Conservation (phyloP, 2,888 invertebrate species). For the Muschampia plurimacula region DNA sequence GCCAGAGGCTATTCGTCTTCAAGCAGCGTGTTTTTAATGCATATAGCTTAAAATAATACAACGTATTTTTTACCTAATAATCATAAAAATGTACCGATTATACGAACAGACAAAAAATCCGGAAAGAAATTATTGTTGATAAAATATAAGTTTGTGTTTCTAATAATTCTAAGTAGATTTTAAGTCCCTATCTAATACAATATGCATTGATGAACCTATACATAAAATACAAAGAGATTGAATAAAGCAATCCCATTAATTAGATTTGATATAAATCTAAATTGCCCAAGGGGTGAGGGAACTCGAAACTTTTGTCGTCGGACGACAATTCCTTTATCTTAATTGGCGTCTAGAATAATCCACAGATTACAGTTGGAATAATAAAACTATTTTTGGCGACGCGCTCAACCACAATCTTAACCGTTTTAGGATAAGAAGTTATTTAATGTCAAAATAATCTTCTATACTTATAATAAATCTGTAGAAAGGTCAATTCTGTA, state of each 20-base stretch:
- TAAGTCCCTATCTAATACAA: neutral
- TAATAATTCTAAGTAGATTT: no score
- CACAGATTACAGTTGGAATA: slow-evolving; percentile 2
- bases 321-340: slow-evolving; percentile 17
- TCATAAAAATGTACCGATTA: no score
- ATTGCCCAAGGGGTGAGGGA: slow-evolving; percentile 20
- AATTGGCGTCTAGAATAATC: slow-evolving; percentile 11
- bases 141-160: no score
- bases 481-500: no score
- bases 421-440: neutral
- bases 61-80: no score
- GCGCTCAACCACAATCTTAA: neutral
- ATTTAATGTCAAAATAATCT: neutral
- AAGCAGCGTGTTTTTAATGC: no score
- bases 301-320: slow-evolving; percentile 24
- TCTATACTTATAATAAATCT: no score
- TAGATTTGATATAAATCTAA: slow-evolving; percentile 31
- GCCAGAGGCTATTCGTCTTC: no score
- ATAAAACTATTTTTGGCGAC: slow-evolving; percentile 1
- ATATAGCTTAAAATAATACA: no score
- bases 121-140: no score
- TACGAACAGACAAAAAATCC: no score
- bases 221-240: neutral
- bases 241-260: slow-evolving; percentile 15
- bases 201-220: neutral